These are phyloP conservation scores for Ctenomys sociabilis DNA, from an alignment of 2,113 vertebrate species.

Conservation along the genomic window DNA sequence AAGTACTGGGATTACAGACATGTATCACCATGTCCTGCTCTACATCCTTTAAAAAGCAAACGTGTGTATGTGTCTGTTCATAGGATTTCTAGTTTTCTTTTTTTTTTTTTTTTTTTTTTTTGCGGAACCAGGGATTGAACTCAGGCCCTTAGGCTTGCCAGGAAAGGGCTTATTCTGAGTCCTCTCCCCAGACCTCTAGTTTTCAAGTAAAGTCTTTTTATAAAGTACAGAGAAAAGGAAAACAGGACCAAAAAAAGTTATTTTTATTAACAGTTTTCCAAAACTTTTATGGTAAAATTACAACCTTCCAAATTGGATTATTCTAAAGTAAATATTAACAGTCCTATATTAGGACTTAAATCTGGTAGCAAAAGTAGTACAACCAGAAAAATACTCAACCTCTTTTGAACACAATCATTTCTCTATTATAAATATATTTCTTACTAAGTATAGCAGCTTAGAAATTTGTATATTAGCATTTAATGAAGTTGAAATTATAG, in stretches of 20 bases:
- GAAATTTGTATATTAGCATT: conserved; percentile 65
- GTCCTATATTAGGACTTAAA: conserved; percentile 55
- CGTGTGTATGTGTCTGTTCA: not conserved
- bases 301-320: conserved; percentile 69
- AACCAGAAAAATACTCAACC: conserved; percentile 1
- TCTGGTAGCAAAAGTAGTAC: conserved; percentile 47
- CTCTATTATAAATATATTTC: conserved; percentile 65
- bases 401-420: conserved; percentile 50
- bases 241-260: conserved; percentile 53
- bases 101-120: too few relatives aligned
- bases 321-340: conserved; percentile 65
- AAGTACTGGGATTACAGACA: not conserved
- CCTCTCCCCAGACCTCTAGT: too few relatives aligned
- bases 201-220: conserved; percentile 54
- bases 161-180: too few relatives aligned
- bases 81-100: conserved; percentile 30
- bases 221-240: conserved; percentile 29
- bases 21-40: not conserved
- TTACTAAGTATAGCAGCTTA: conserved; percentile 55
- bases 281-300: conserved; percentile 53
- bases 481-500: conserved; percentile 70
- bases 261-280: conserved; percentile 69
- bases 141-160: too few relatives aligned
- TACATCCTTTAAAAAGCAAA: conserved; percentile 49
- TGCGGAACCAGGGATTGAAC: too few relatives aligned